Evolutionary conservation across 2,113 vertebrate species (phyloP), one percentile per base, ranked within the genome.

Genomic region (Laterallus jamaicensis): DNA sequence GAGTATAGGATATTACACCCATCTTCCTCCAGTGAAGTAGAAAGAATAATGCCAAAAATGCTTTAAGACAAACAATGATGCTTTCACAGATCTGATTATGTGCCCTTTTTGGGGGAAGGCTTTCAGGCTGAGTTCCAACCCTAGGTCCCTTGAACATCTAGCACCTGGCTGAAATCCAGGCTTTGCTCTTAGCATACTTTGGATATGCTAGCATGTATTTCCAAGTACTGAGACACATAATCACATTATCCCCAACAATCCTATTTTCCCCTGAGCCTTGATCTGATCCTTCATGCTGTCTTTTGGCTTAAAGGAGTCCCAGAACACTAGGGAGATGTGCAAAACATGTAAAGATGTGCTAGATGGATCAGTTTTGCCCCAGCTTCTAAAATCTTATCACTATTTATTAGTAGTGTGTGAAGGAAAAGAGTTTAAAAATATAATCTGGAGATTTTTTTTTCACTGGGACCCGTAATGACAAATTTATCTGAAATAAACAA

Each of bases 401-500:
- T 80, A 20, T 59, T 68, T 55, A 68, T 59, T 39, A 13, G 3
- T 12, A 28, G 3, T 26, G 22, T 5, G 6, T 24, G 16, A 31
- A 74, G 15, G 8, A 29, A 52, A 73, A 54, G 56, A 31, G 6
- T 29, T 32, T 19, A 6, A 56, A 70, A 52, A 58, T 2, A 37
- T 24, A 40, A 79, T 78, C 56, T 54, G 28, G 9, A 88, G 18
- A 83, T 66, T 47, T 42, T 9, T 90, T 60, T 60, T 92, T 49
- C 58, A 44, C 55, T 63, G 59, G 12, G 47, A 55, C 15, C 49
- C 81, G 26, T 77, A 74, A 93, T 75, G 59, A 60, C 74, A 93
- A 76, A 69, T 82, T 75, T 47, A 69, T 83, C 58, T 79, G 79
- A 94, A 96, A 94, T 40, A 77, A 85, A 18, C 76, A n/a, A 78